These are phyloP conservation scores for Melopsittacus undulatus DNA, from an alignment of 2,797 vertebrate species.

Conservation along the genomic window DNA sequence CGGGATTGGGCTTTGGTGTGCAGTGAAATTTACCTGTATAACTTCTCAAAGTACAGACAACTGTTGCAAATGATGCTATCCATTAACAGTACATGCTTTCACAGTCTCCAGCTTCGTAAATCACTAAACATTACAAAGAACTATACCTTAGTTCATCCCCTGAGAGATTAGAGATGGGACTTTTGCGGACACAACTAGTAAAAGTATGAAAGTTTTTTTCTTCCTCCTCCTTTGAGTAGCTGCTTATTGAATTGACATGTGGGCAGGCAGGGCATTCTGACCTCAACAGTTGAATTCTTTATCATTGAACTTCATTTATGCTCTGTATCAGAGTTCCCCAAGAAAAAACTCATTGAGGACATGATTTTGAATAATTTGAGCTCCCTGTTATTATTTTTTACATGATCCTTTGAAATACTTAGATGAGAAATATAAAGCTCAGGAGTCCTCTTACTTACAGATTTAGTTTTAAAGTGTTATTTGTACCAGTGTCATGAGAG, in stretches of 20 bases:
- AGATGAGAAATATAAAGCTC: not conserved
- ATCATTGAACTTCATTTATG: not conserved
- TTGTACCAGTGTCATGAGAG: not conserved
- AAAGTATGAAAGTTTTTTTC: conserved; percentile 11
- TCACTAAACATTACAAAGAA: conserved; percentile 47
- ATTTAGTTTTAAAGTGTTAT: not conserved
- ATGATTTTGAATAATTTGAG: not conserved
- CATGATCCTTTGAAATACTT: not conserved
- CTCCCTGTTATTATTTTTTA: not conserved
- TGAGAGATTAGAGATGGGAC: conserved; percentile 45
- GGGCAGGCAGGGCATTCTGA: not conserved
- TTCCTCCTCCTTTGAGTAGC: conserved; percentile 20
- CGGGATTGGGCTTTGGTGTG: not conserved
- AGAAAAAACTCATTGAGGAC: not conserved
- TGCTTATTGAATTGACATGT: conserved; percentile 22
- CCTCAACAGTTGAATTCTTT: not conserved
- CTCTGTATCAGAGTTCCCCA: not conserved
- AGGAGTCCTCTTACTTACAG: not conserved
- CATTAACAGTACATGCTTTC: conserved; percentile 62
- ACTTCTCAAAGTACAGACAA: conserved; percentile 54
- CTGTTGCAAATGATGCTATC: conserved; percentile 59
- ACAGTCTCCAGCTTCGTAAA: conserved; percentile 46
- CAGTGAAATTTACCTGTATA: conserved; percentile 12
- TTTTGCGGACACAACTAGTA: conserved; percentile 35
- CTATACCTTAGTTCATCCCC: conserved; percentile 18